Conservation (phyloP, 1,140 invertebrate species). For the Trachymyrmex septentrionalis region DNA sequence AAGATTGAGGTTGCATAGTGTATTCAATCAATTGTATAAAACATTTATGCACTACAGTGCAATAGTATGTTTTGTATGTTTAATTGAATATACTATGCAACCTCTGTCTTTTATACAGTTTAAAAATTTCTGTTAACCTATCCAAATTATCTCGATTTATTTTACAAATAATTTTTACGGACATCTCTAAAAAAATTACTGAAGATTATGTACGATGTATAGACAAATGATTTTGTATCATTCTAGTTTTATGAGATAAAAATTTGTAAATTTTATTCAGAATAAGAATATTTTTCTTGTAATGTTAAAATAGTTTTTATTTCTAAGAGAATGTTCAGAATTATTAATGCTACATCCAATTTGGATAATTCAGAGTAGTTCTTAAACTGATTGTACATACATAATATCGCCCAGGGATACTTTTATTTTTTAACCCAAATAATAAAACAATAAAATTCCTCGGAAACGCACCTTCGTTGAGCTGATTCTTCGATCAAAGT, state of each 20-base stretch:
- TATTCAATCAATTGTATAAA: too few relatives aligned
- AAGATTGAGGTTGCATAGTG: too few relatives aligned
- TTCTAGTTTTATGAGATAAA: background rate
- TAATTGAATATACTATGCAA: too few relatives aligned
- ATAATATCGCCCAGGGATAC: background rate
- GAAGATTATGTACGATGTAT: background rate
- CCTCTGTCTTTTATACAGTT: too few relatives aligned
- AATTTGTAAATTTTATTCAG: background rate
- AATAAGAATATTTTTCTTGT: background rate
- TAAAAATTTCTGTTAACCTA: too few relatives aligned
- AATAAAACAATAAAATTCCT: background rate
- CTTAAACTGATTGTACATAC: background rate
- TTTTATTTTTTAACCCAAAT: background rate
- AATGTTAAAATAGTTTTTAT: background rate
- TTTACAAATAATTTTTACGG: background rate
- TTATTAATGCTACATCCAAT: background rate
- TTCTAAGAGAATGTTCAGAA: background rate
- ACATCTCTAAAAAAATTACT: background rate
- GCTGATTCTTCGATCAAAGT: conserved; percentile 18
- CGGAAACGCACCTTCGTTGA: conserved; percentile 45
- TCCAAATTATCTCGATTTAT: too few relatives aligned
- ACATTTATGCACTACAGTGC: too few relatives aligned
- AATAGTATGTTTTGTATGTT: too few relatives aligned
- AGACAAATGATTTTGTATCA: background rate
- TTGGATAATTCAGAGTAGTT: background rate